These are phyloP conservation scores for Ormyrus nitidulus DNA, from an alignment of 2,888 invertebrate genomes.

Conservation along the genomic window DNA sequence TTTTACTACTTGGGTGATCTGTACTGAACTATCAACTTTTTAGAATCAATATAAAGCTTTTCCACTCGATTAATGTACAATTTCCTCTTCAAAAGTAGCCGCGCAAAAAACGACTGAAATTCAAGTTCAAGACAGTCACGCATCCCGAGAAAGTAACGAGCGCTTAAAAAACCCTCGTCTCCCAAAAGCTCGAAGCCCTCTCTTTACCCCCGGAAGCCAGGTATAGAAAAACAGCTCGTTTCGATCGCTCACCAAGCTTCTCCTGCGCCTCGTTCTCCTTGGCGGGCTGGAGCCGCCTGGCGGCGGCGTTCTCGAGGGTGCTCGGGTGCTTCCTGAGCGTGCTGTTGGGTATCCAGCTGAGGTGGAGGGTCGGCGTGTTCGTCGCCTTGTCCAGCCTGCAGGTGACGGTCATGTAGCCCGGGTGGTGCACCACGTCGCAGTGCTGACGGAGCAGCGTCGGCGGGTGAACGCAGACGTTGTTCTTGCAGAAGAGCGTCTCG, in stretches of 20 bases:
- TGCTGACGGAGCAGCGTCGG: slow-evolving; percentile 89
- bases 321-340: slow-evolving; percentile 91
- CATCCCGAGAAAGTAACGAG: no score
- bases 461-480: slow-evolving; percentile 98
- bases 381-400: slow-evolving; percentile 88
- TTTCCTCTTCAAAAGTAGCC: no score
- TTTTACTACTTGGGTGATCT: no score
- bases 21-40: no score
- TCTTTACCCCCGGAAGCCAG: no score
- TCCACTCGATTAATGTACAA: no score
- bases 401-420: slow-evolving; percentile 93
- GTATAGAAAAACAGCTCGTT: no score
- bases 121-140: no score
- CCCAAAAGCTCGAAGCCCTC: no score
- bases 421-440: slow-evolving; percentile 91
- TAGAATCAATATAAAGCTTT: no score
- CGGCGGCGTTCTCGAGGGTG: slow-evolving; percentile 79
- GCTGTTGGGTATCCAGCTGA: slow-evolving; percentile 97
- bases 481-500: slow-evolving; percentile 93
- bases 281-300: slow-evolving; percentile 44
- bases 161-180: no score
- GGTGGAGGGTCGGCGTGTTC: slow-evolving; percentile 87
- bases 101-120: no score
- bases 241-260: slow-evolving; percentile 43
- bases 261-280: slow-evolving; percentile 54